These are phyloP conservation scores for Apodemia zela DNA, from an alignment of 2,888 invertebrate species.

Conservation along the genomic window DNA sequence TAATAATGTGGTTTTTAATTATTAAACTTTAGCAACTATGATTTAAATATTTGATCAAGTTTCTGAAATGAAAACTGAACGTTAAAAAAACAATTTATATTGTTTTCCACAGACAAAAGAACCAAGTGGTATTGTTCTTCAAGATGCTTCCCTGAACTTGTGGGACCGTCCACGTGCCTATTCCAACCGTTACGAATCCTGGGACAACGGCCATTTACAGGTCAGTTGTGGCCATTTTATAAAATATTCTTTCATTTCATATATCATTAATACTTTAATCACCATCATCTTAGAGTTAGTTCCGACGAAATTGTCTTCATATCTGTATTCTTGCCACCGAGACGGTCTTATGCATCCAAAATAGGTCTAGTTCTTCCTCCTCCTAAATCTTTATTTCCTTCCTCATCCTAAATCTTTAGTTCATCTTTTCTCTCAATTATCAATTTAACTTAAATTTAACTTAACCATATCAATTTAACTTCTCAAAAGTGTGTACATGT, in stretches of 20 bases:
- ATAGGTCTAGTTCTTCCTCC: too few relatives aligned
- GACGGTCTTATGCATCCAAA: neutral
- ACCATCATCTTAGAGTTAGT: neutral
- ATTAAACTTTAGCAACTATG: too few relatives aligned
- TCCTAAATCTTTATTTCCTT: too few relatives aligned
- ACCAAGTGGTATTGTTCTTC: conserved; percentile 82
- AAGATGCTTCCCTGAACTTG: conserved; percentile 86
- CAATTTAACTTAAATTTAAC: too few relatives aligned
- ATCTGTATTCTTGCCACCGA: neutral
- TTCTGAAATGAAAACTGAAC: too few relatives aligned
- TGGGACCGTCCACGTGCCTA: conserved; percentile 91
- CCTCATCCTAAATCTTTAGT: too few relatives aligned
- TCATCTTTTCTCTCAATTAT: too few relatives aligned
- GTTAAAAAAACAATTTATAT: neutral
- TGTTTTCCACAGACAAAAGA: conserved; percentile 84
- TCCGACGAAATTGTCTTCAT: neutral
- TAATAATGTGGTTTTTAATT: too few relatives aligned
- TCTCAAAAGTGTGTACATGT: too few relatives aligned
- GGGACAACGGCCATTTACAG: conserved; percentile 81
- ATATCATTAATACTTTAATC: neutral
- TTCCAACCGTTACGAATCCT: conserved; percentile 91
- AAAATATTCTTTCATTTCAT: conserved; percentile 6
- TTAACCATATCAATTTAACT: too few relatives aligned
- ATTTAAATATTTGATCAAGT: too few relatives aligned
- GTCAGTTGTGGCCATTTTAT: conserved; percentile 48